A percentile compares a stretch with the other conserved stretches of the same genome.
Conservation (phyloP, 2,888 invertebrate genomes). For the Sturmia bella region DNA sequence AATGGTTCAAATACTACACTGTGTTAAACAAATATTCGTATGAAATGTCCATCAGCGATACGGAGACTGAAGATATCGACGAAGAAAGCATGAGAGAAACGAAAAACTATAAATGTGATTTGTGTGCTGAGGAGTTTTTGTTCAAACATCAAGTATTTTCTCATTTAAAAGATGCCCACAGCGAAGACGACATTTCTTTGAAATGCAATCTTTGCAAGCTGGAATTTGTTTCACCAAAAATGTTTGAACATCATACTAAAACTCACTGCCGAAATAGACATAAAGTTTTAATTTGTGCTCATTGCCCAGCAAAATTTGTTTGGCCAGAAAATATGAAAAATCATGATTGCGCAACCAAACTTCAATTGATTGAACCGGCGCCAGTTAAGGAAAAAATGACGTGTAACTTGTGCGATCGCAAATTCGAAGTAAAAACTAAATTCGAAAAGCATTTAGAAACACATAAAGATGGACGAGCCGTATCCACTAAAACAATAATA, state of each 20-base stretch:
- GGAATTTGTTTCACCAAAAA: constrained; percentile 82
- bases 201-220: constrained; percentile 83
- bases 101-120: constrained; percentile 74
- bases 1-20: constrained; percentile 75
- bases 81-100: background rate
- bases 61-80: constrained; percentile 76
- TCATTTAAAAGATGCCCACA: constrained; percentile 77
- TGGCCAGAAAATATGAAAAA: constrained; percentile 78
- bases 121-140: constrained; percentile 74
- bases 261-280: constrained; percentile 78
- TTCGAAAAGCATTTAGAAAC: constrained; percentile 76
- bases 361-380: constrained; percentile 11
- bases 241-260: constrained; percentile 83
- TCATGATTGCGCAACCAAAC: constrained; percentile 74
- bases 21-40: constrained; percentile 78
- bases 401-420: constrained; percentile 82
- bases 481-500: constrained; percentile 59
- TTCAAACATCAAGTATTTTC: constrained; percentile 76
- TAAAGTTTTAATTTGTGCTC: constrained; percentile 76
- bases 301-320: constrained; percentile 79
- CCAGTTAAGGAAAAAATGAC: constrained; percentile 76
- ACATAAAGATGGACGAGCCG: constrained; percentile 77
- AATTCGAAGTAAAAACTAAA: constrained; percentile 78
- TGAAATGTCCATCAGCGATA: constrained; percentile 80
- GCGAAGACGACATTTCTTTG: constrained; percentile 81